Base-by-base conservation (phyloP, 2,888 invertebrate species). In the Parascotia fuliginaria region DNA sequence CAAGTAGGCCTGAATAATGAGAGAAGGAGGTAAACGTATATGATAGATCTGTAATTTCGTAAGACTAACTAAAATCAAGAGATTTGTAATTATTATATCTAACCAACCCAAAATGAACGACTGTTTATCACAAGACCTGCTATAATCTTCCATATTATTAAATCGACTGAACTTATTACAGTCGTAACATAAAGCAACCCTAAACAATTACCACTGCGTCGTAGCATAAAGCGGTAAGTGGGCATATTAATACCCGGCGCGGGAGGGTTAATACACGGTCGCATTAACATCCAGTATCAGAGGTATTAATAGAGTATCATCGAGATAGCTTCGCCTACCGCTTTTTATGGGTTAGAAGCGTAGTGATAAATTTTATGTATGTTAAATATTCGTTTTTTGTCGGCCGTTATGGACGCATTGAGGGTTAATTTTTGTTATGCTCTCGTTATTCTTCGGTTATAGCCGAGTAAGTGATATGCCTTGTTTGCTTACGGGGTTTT, bases 281-380 rank as follows among this genome's bases (percentile, higher is more conserved):
- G 75, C 84, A 85, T 88, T 87, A 87, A 81, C 80, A 78, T 67
- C 62, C 34, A 75, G 79, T 87, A 87, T 88, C 85, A 75, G 81
- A 69, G 66, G 77, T 82, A 88, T 89, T 89, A 89, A 89, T 87
- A 84, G 83, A 80, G 75, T 79, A 87, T 89, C 85, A 89, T 85
- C 81, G 83, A 78, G 87, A 89, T 88, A 87, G 54, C 53, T 53
- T 57, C 40, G 45, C 42, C 32, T 50, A 55, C 64, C 57, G 56
- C 63, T 63, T 70, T 69, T 78, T 79, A 81, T 68, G 75, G 68
- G 51, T 71, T 66, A 72, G 72, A 58, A 60, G 55, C 54, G 65
- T 49, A 55, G 55, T 68, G 73, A 73, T 75, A 72, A 64, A 73
- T 70, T 74, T 74, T 66, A 68, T 68, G 61, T 44, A 71, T 70